phyloP scores from a whole-genome alignment of 2,797 vertebrate genomes.

The Nyctibius grandis region DNA sequence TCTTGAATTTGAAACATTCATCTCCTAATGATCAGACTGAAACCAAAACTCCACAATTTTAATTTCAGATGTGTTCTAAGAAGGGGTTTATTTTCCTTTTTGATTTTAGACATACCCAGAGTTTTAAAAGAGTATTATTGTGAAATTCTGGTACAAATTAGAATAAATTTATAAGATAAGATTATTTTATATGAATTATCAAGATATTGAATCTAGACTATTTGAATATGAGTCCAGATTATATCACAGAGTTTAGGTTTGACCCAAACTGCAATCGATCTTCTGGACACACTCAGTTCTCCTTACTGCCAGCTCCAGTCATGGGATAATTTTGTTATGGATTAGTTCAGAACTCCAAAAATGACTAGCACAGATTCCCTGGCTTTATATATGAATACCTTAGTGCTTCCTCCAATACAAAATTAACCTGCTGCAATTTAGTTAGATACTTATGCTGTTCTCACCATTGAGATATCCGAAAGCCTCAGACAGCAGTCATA shows the following conservation, averaged over 20 bases:
- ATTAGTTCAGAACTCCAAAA: slow-evolving; percentile 1
- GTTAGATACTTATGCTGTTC: not conserved
- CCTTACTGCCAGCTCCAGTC: not conserved
- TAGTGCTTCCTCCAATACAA: not conserved
- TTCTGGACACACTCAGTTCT: not conserved
- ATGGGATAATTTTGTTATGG: not conserved
- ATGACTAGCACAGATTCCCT: not conserved
- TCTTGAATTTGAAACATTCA: not conserved
- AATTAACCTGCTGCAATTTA: not conserved
- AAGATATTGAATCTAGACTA: not conserved
- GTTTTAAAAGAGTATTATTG: not conserved
- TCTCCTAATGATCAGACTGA: not conserved
- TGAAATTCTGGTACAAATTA: not conserved
- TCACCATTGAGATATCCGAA: not conserved
- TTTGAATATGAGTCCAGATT: not conserved
- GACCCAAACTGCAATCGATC: not conserved
- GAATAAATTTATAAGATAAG: not conserved
- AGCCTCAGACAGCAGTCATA: not conserved
- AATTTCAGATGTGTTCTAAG: not conserved
- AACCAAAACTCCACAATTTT: not conserved
- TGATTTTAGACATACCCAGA: not conserved
- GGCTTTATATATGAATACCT: not conserved
- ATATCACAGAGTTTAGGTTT: not conserved
- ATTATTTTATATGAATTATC: not conserved
- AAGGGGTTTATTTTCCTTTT: not conserved